Evolutionary conservation across 2,797 vertebrate genomes (phyloP).

Genomic region (Dicrostonyx torquatus): DNA sequence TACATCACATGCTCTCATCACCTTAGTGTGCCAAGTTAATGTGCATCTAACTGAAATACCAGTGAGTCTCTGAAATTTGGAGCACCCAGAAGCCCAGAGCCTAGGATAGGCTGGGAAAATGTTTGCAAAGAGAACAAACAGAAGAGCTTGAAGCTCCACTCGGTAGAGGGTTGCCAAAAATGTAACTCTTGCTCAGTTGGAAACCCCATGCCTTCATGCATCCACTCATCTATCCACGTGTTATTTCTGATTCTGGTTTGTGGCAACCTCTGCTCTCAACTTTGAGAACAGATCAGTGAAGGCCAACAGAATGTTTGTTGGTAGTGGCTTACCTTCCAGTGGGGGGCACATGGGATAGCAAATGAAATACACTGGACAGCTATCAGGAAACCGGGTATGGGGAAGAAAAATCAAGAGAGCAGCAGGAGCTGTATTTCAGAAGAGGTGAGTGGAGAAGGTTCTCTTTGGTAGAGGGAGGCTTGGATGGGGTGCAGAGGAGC

Average conservation of each 20-base stretch:
- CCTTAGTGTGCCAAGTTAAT: background rate
- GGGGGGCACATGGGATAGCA: too few species aligned
- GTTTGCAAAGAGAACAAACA: background rate
- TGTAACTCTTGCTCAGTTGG: background rate
- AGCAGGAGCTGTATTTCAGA: background rate
- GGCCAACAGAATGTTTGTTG: background rate
- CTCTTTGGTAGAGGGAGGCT: background rate
- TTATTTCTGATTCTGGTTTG: background rate
- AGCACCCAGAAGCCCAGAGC: background rate
- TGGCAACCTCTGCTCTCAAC: background rate
- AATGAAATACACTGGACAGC: background rate
- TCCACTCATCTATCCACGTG: background rate
- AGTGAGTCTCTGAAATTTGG: conserved; percentile 7
- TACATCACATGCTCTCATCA: background rate
- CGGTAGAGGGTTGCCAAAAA: background rate
- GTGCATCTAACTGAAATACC: background rate
- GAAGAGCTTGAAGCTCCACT: background rate
- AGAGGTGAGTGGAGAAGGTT: background rate
- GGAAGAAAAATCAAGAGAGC: background rate
- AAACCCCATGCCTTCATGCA: background rate
- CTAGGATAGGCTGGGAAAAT: background rate
- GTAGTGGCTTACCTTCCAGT: background rate
- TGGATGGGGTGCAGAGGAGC: background rate
- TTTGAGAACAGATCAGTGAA: background rate
- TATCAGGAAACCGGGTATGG: background rate